Conservation (phyloP, 1,140 invertebrate genomes). For the Drosophila nannoptera region DNA sequence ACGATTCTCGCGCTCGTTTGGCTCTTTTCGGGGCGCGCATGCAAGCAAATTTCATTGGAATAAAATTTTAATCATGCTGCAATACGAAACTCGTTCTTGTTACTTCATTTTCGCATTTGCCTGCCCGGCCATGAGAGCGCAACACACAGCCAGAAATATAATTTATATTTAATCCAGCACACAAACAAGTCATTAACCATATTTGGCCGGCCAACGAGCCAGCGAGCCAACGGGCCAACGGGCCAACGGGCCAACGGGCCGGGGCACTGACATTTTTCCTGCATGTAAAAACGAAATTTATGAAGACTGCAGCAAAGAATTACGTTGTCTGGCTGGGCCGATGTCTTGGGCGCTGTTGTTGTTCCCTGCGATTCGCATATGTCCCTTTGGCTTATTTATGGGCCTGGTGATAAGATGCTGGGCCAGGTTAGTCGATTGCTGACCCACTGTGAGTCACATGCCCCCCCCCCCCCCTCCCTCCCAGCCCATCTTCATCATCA, state of each 20-base stretch:
- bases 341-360: neutral
- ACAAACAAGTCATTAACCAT: constrained; percentile 73
- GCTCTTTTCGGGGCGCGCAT: constrained; percentile 17
- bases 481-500: constrained; percentile 9
- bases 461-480: constrained; percentile 5
- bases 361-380: constrained; percentile 17
- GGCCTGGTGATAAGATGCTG: constrained; percentile 62
- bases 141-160: constrained; percentile 54
- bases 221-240: too few species aligned
- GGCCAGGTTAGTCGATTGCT: constrained; percentile 37
- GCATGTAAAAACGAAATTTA: constrained; percentile 68
- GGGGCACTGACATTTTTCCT: constrained; percentile 41
- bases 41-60: constrained; percentile 54
- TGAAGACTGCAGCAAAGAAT: constrained; percentile 74
- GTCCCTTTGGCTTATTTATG: constrained; percentile 62
- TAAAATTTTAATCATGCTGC: constrained; percentile 49
- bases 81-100: constrained; percentile 44
- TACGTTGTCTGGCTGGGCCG: constrained; percentile 33
- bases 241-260: neutral
- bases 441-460: constrained; percentile 52
- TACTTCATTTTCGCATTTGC: constrained; percentile 18
- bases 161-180: constrained; percentile 73
- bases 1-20: constrained; percentile 14
- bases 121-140: constrained; percentile 12
- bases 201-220: constrained; percentile 35